Evolutionary conservation across 2,888 invertebrate genomes (phyloP).

Genomic region (Rhopalosiphum nymphaeae): DNA sequence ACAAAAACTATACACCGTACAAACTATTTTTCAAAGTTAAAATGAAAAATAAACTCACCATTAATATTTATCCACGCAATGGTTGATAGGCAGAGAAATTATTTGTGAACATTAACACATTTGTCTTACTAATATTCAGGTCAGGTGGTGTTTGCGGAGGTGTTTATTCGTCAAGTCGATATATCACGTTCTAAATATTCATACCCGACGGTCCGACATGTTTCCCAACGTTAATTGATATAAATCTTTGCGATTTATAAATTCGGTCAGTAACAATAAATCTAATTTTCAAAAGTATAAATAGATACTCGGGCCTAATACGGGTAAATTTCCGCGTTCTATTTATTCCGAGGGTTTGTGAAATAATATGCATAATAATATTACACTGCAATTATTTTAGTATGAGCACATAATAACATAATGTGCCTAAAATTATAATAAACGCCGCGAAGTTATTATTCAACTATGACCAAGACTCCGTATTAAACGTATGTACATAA

Average conservation of each 20-base stretch:
- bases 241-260: conserved; percentile 24
- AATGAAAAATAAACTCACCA: background rate
- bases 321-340: background rate
- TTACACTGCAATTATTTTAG: background rate
- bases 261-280: background rate
- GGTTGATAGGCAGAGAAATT: background rate
- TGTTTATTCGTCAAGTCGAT: conserved; percentile 21
- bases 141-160: background rate
- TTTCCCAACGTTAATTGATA: conserved; percentile 38
- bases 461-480: background rate
- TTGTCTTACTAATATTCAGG: background rate
- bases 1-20: background rate
- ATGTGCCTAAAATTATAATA: background rate
- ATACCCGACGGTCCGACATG: background rate
- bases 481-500: background rate
- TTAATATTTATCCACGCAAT: background rate
- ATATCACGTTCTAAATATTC: conserved; percentile 20
- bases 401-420: background rate
- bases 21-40: background rate
- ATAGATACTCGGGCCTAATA: background rate
- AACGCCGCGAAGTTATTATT: background rate
- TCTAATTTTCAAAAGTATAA: conserved; percentile 16
- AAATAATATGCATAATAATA: background rate
- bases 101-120: conserved; percentile 12
- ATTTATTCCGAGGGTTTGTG: background rate